phyloP scores from a whole-genome alignment of 1,140 invertebrate species.

The Atopsyche davidsoni region DNA sequence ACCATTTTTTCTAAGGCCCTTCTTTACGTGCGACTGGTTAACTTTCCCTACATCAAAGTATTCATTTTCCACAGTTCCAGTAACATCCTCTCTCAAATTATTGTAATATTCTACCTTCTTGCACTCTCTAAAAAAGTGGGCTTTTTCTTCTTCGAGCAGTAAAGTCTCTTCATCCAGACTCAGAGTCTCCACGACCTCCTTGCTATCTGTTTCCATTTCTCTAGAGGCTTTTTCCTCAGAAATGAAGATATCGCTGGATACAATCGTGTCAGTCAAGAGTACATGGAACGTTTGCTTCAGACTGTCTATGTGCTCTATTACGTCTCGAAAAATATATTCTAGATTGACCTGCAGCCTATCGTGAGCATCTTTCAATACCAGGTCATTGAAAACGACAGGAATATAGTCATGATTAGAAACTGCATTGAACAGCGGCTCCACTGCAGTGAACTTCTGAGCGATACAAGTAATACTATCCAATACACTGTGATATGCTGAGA shows the following conservation, averaged over 20 bases:
- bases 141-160: constrained; percentile 28
- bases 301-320: constrained; percentile 37
- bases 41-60: constrained; percentile 54
- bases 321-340: constrained; percentile 36
- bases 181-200: no score
- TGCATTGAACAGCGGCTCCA: constrained; percentile 45
- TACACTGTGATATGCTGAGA: constrained; percentile 41
- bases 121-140: constrained; percentile 48
- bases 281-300: constrained; percentile 38
- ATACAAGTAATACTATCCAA: constrained; percentile 41
- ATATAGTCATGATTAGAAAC: constrained; percentile 39
- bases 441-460: constrained; percentile 44
- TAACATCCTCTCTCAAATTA: constrained; percentile 52
- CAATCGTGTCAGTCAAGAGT: no score
- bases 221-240: no score
- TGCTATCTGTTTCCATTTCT: no score
- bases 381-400: constrained; percentile 42
- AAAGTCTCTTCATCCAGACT: no score
- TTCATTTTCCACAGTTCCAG: constrained; percentile 54
- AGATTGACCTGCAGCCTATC: constrained; percentile 39
- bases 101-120: constrained; percentile 56
- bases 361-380: constrained; percentile 40
- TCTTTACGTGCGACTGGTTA: constrained; percentile 44
- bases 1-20: constrained; percentile 41
- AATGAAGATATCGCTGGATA: no score